phyloP scores from a whole-genome alignment of 2,113 vertebrate genomes.

The Ammodramus savannarum region DNA sequence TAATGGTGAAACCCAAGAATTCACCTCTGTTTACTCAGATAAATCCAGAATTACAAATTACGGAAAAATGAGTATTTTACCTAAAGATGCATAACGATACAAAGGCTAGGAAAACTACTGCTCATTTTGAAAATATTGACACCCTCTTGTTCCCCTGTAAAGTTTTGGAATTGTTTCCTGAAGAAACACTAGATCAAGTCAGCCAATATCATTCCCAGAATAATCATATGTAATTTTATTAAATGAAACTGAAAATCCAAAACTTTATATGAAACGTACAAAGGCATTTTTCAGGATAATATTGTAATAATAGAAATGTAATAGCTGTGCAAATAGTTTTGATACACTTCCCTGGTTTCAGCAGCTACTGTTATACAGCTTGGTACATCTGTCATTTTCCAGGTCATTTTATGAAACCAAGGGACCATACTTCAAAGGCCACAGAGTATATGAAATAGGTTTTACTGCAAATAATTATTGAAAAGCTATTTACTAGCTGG shows the following conservation, averaged over 20 bases:
- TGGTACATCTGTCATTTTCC: slow-evolving; percentile 42
- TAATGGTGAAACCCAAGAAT: background rate
- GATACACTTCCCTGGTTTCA: background rate
- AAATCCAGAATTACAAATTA: slow-evolving; percentile 40
- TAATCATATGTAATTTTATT: slow-evolving; percentile 3
- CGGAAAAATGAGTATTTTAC: slow-evolving; percentile 36
- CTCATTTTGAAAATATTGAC: slow-evolving; percentile 8
- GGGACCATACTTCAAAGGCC: slow-evolving; percentile 45
- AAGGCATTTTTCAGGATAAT: slow-evolving; percentile 1
- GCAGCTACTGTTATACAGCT: slow-evolving; percentile 5
- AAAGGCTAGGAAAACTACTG: background rate
- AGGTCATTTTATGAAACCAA: slow-evolving; percentile 45
- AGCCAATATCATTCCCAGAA: background rate
- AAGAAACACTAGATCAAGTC: background rate
- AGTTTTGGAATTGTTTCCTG: background rate
- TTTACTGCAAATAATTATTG: slow-evolving; percentile 52
- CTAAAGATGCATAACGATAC: slow-evolving; percentile 10
- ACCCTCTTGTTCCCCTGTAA: background rate
- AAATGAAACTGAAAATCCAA: slow-evolving; percentile 14
- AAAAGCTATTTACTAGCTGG: slow-evolving; percentile 24
- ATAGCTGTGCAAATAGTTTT: slow-evolving; percentile 35
- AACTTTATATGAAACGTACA: background rate
- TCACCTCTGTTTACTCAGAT: background rate
- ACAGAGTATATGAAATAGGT: slow-evolving; percentile 14
- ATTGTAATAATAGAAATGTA: background rate